Conservation (phyloP, 2,797 vertebrate genomes). For the Octomys mimax region DNA sequence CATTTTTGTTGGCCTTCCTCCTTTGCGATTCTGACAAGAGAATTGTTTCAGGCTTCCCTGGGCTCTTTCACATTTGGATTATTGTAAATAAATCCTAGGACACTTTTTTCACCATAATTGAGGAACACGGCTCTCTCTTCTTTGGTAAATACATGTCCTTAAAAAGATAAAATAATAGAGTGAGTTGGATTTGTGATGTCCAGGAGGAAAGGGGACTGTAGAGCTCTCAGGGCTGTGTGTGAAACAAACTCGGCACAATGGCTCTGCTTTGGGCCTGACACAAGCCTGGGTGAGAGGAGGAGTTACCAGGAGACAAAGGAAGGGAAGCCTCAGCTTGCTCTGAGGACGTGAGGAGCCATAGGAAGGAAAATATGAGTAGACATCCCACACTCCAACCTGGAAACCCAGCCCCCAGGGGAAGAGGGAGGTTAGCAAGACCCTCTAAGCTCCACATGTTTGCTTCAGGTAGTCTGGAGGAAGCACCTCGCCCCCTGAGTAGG, state of each 20-base stretch:
- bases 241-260: not conserved
- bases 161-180: not conserved
- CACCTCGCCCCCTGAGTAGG: not conserved
- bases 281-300: not conserved
- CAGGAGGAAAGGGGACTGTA: not conserved
- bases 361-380: not conserved
- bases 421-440: not conserved
- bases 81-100: constrained; percentile 21
- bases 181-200: not conserved
- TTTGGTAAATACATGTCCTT: constrained; percentile 4
- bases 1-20: constrained; percentile 78
- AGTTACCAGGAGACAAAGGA: accelerated
- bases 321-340: accelerated
- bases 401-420: not conserved
- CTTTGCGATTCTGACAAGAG: constrained; percentile 78
- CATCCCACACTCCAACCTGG: not conserved
- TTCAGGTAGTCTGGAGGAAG: constrained; percentile 47
- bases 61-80: constrained; percentile 59
- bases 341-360: not conserved
- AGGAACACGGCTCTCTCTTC: not conserved
- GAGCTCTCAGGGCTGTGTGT: not conserved
- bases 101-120: not conserved
- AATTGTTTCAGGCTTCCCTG: constrained; percentile 78
- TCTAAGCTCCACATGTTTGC: not conserved
- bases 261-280: not conserved